Percentiles rank a stretch among this genome's conserved stretches.
These are phyloP conservation scores for Tanaodytes sp. DNA, from an alignment of 2,888 invertebrate genomes.

Conservation along the genomic window DNA sequence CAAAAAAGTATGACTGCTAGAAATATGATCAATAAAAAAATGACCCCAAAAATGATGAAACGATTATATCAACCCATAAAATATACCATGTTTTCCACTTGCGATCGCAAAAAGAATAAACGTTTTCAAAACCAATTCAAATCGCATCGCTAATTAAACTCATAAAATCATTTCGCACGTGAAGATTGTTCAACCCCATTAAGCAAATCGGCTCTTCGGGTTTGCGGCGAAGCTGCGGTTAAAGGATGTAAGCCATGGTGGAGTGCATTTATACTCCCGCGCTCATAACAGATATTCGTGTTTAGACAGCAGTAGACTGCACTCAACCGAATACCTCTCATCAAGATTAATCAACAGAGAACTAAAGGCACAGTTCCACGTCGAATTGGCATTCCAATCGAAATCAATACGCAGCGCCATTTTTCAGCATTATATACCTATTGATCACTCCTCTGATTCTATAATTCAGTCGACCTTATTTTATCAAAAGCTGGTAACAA, in stretches of 20 bases:
- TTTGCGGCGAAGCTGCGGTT: slow-evolving; percentile 39
- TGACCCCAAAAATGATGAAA: no score
- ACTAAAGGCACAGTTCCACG: slow-evolving; percentile 35
- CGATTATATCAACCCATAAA: no score
- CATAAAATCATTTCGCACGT: slow-evolving; percentile 43
- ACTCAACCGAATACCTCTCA: slow-evolving; percentile 46
- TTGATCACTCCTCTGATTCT: no score
- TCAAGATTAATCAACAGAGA: slow-evolving; percentile 52
- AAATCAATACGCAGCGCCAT: slow-evolving; percentile 22
- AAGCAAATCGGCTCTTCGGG: slow-evolving; percentile 44
- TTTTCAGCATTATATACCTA: no score
- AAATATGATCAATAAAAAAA: no score
- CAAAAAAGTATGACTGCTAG: no score
- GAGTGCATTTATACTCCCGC: slow-evolving; percentile 46
- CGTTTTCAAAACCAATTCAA: no score
- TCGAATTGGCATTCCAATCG: slow-evolving; percentile 40
- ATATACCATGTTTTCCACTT: no score
- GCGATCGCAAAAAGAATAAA: no score
- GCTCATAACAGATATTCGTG: slow-evolving; percentile 47
- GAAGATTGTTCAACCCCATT: slow-evolving; percentile 44
- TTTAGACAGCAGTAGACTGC: slow-evolving; percentile 46
- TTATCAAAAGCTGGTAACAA: no score
- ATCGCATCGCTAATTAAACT: slow-evolving; percentile 45
- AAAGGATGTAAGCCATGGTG: slow-evolving; percentile 47
- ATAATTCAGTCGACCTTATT: no score